Percentiles rank a stretch among this genome's conserved stretches.
These are phyloP conservation scores for Camponotus vicinus DNA, from an alignment of 1,140 invertebrate genomes.

Conservation along the genomic window DNA sequence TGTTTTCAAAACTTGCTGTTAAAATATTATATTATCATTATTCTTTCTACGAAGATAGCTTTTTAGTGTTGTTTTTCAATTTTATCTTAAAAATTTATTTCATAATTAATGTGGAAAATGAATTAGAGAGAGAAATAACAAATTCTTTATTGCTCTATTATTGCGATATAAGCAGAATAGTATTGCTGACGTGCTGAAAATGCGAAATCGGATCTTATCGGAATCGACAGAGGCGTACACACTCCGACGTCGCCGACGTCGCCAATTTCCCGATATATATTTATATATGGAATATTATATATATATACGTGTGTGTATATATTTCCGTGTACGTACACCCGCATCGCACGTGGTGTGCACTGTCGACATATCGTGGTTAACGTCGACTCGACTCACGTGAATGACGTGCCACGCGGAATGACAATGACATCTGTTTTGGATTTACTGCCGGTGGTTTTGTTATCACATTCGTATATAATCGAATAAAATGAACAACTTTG, in stretches of 20 bases:
- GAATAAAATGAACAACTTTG: background rate
- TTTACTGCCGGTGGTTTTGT: conserved; percentile 18
- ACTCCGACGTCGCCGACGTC: background rate
- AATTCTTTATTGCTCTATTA: background rate
- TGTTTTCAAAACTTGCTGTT: background rate
- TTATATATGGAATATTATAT: too few species aligned
- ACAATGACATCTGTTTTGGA: conserved; percentile 64
- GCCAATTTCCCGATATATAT: conserved; percentile 12
- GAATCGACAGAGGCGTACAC: conserved; percentile 22
- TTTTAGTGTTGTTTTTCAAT: too few species aligned
- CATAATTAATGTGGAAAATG: background rate
- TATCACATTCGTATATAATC: conserved; percentile 18
- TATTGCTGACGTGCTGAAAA: background rate
- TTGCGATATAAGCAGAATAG: background rate
- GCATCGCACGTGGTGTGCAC: conserved; percentile 37
- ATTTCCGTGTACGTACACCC: conserved; percentile 36
- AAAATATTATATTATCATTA: background rate
- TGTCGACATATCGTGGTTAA: conserved; percentile 25
- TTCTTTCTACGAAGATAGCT: background rate
- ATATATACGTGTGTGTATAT: background rate
- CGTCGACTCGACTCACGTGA: conserved; percentile 37
- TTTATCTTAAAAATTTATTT: background rate
- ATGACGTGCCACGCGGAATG: conserved; percentile 19
- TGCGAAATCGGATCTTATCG: conserved; percentile 30
- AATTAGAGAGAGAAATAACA: background rate